A percentile compares a stretch with the other conserved stretches of the same genome.
phyloP scores from a whole-genome alignment of 2,888 invertebrate species.

The Pyrocoelia pectoralis region DNA sequence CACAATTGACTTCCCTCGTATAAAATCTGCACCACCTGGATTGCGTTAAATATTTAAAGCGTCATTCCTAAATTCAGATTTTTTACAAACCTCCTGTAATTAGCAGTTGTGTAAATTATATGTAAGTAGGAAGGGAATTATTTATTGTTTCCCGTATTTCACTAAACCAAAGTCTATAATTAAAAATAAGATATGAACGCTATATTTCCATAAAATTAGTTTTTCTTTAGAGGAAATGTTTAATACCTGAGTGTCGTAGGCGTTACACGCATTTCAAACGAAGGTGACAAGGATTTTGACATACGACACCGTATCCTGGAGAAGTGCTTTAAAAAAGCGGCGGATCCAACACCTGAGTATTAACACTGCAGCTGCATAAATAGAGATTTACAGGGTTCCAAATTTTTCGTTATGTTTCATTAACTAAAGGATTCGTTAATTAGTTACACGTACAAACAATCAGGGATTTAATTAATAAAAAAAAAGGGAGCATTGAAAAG shows the following conservation, averaged over 20 bases:
- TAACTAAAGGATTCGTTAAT: too few species aligned
- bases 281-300: constrained; percentile 34
- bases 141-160: constrained; percentile 8
- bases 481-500: constrained; percentile 14
- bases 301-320: constrained; percentile 38
- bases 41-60: not conserved
- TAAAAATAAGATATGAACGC: not conserved
- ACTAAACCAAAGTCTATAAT: not conserved
- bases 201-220: too few species aligned
- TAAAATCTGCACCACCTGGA: not conserved
- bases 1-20: not conserved
- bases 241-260: constrained; percentile 31
- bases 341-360: constrained; percentile 38
- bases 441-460: not conserved
- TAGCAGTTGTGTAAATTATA: not conserved
- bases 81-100: not conserved
- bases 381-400: constrained; percentile 27
- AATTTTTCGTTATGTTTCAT: not conserved
- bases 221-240: constrained; percentile 1
- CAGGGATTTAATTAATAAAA: not conserved
- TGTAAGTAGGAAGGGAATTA: not conserved
- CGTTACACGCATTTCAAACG: constrained; percentile 28
- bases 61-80: too few species aligned
- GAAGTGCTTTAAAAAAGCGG: constrained; percentile 25
- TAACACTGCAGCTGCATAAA: constrained; percentile 32